phyloP scores from a whole-genome alignment of 2,113 vertebrate genomes.

The Scartelaos histophorus region DNA sequence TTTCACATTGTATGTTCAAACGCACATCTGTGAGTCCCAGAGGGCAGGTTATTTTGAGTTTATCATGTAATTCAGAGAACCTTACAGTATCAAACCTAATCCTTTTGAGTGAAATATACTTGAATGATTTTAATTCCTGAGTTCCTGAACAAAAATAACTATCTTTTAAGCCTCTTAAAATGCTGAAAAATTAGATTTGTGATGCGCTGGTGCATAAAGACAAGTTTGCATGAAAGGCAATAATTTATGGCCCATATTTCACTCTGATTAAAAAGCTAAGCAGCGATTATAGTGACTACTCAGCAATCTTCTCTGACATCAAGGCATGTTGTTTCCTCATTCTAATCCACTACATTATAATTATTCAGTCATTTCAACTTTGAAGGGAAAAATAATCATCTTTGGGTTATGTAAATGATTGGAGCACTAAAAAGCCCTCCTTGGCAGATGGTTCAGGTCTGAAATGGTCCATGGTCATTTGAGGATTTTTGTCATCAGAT shows the following conservation, averaged over 20 bases:
- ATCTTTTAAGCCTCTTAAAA: slow-evolving; percentile 81
- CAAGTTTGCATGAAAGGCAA: slow-evolving; percentile 79
- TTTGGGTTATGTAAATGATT: slow-evolving; percentile 78
- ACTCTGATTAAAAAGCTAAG: slow-evolving; percentile 82
- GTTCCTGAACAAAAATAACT: slow-evolving; percentile 73
- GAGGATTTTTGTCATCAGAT: slow-evolving; percentile 63
- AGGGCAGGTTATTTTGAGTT: slow-evolving; percentile 61
- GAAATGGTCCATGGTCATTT: slow-evolving; percentile 69
- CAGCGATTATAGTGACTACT: slow-evolving; percentile 79
- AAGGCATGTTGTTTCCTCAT: slow-evolving; percentile 73
- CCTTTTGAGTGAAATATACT: slow-evolving; percentile 68
- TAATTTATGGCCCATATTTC: slow-evolving; percentile 79
- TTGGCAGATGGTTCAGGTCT: slow-evolving; percentile 75
- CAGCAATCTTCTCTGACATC: slow-evolving; percentile 80
- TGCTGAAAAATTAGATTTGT: slow-evolving; percentile 76
- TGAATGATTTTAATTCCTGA: slow-evolving; percentile 71
- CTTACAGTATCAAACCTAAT: slow-evolving; percentile 66
- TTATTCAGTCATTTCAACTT: slow-evolving; percentile 79
- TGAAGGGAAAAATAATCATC: slow-evolving; percentile 72
- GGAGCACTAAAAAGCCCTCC: slow-evolving; percentile 64
- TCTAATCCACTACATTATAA: slow-evolving; percentile 81
- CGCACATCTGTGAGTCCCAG: slow-evolving; percentile 29
- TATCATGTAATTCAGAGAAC: slow-evolving; percentile 63
- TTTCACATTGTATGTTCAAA: slow-evolving; percentile 37
- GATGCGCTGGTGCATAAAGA: slow-evolving; percentile 74